Base-by-base conservation (phyloP, 2,888 invertebrate genomes). In the Diogma glabrata region DNA sequence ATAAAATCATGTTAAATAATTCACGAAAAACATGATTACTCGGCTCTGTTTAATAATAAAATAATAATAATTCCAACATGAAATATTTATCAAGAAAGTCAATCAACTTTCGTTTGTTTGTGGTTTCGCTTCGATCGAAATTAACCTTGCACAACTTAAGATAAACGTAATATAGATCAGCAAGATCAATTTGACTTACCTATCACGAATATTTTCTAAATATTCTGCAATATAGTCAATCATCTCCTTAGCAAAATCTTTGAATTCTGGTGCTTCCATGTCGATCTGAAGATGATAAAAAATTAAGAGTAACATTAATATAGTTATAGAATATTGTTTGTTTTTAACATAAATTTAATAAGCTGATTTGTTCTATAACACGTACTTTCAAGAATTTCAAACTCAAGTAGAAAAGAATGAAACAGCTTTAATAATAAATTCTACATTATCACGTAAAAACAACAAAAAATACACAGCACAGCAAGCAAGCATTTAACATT, bases 161-260 rank as follows among this genome's bases (percentile, higher is more conserved):
- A n/a, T n/a, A n/a, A n/a, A n/a, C n/a, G n/a, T n/a, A n/a, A 19
- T 19, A n/a, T 14, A 43, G 23, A 43, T 22, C 43, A 43, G 23
- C 22, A 19, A 40, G 19, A 36, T 14, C 12, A 33, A 38, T 40
- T 53, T 26, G 47, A 49, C 26, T 14, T 20, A 87, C 89, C 89
- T 86, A 67, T 92, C 93, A 66, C 93, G 77, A 60, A 97, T 91
- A 61, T 89, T 92, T 67, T 94, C 91, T 69, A 94, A 74, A 71
- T 97, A 97, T 63, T 91, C 83, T 8, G 88, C 85, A 54, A 96
- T 89, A 68, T 90, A 96, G 64, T 94, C 92, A 33, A 91, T 82
- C 89, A 95, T 94, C 64, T 89, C 87, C 68, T 87, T 89, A 55
- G 92, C 91, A 66, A 89, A 89, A 60, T 87, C 84, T 67, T 82